phyloP scores from a whole-genome alignment of 2,888 invertebrate species.

The Brachylomia viminalis region DNA sequence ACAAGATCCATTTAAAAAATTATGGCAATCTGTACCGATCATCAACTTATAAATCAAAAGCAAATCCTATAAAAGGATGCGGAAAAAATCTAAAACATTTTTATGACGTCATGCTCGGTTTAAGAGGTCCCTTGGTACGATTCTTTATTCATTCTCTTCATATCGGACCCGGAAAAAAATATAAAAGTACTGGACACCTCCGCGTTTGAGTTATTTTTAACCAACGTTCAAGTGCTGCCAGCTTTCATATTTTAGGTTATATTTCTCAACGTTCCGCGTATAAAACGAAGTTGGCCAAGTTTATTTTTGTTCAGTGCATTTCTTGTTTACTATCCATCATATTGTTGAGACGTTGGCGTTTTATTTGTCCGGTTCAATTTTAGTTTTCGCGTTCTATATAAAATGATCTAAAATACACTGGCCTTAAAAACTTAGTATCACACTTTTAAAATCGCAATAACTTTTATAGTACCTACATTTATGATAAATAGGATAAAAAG shows the following conservation, averaged over 20 bases:
- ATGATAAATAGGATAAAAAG: too few species aligned
- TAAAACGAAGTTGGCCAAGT: conserved; percentile 79
- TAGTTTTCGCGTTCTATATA: conserved; percentile 73
- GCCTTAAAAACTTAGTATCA: too few species aligned
- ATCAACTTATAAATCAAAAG: conserved; percentile 38
- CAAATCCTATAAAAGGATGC: conserved; percentile 24
- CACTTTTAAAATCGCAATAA: too few species aligned
- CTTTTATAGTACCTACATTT: too few species aligned
- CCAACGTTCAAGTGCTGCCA: conserved; percentile 75
- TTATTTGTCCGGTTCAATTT: conserved; percentile 80
- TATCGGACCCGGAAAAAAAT: conserved; percentile 36
- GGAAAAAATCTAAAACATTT: conserved; percentile 37
- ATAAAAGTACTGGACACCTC: conserved; percentile 56
- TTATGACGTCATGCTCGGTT: conserved; percentile 38
- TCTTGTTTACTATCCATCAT: conserved; percentile 86
- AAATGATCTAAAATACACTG: conserved; percentile 62
- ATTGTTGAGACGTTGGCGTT: conserved; percentile 79
- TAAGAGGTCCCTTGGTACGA: conserved; percentile 34
- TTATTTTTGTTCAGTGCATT: conserved; percentile 84
- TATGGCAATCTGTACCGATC: conserved; percentile 26
- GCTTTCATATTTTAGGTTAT: conserved; percentile 75
- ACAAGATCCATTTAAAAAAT: conserved; percentile 7
- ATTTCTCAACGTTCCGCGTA: conserved; percentile 77
- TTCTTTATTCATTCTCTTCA: conserved; percentile 42
- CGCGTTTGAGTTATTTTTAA: conserved; percentile 76